Base-by-base conservation (phyloP, 2,113 vertebrate genomes). In the Nothoprocta pentlandii region DNA sequence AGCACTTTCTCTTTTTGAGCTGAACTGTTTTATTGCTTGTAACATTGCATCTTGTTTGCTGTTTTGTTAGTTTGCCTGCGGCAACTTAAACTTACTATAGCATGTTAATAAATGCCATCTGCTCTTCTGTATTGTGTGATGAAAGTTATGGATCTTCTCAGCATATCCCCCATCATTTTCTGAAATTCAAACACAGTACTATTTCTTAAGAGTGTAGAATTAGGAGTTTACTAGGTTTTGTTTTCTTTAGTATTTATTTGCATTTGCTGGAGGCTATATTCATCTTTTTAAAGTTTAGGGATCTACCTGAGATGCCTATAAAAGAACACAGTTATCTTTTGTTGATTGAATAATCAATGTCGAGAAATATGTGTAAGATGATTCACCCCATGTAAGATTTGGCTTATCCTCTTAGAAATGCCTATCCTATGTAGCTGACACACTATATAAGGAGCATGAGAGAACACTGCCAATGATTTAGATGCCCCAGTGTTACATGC, bases 91-190 rank as follows among this genome's bases (percentile, higher is more conserved):
- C 82, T 94, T 90, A 80, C 82, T 94, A 74, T 21, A 88, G 49
- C 54, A 80, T 78, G 77, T 90, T 93, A 88, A 95, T 90, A 96
- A 92, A 88, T 80, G 19, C 82, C 88, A 80, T 92, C 95, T 95
- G 80, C 80, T 80, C 51, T 88, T 88, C 59, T 80, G 26, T 80
- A 63, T 54, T 83, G 44, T 74, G 49, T 49, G 51, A 75, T 56
- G 64, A 90, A 94, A 77, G 13, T 67, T 68, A 51, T 0, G 5
- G 10, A 34, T 66, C 83, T 88, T 94, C 0, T 0, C 64, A 54
- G 61, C 42, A 36, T 77, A 70, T 80, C 46, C 83, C 21, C 36
- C 21, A 77, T 84, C 41, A 80, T 30, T 74, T 90, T 88, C 66
- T 70, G 61, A 67, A 61, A 94, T 93, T 54, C 73, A 80, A 51